Conservation (phyloP, 2,113 vertebrate species). For the Xenus cinereus region DNA sequence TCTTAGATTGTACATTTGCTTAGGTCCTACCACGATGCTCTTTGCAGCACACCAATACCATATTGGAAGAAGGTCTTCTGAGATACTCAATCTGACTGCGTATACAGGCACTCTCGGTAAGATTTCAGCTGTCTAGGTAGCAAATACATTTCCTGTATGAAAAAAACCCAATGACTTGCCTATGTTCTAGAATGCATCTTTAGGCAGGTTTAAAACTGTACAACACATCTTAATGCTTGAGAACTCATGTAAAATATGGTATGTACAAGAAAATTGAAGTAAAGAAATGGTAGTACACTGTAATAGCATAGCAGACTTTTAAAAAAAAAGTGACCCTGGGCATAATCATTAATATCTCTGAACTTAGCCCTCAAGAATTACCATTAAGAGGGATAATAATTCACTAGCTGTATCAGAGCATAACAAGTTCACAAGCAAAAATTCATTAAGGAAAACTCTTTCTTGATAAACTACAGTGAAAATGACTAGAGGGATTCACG, state of each 20-base stretch:
- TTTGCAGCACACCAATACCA: neutral
- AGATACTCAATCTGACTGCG: neutral
- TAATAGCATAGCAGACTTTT: neutral
- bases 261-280: neutral
- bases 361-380: neutral
- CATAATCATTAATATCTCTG: neutral
- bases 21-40: neutral
- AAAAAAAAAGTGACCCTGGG: neutral
- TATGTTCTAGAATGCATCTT: neutral
- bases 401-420: neutral
- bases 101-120: neutral
- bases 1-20: fast-evolving
- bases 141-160: neutral
- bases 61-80: neutral
- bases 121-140: neutral
- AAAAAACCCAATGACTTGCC: neutral
- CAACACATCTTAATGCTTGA: neutral
- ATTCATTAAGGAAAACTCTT: neutral
- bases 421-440: slow-evolving; percentile 1
- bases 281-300: neutral
- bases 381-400: neutral
- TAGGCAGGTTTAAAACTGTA: neutral
- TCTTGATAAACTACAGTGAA: neutral
- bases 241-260: neutral
- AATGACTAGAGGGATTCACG: neutral